Evolutionary conservation across 2,888 invertebrate species (phyloP), one percentile per base, ranked within the genome.

Genomic region (Galerucella nymphaeae): DNA sequence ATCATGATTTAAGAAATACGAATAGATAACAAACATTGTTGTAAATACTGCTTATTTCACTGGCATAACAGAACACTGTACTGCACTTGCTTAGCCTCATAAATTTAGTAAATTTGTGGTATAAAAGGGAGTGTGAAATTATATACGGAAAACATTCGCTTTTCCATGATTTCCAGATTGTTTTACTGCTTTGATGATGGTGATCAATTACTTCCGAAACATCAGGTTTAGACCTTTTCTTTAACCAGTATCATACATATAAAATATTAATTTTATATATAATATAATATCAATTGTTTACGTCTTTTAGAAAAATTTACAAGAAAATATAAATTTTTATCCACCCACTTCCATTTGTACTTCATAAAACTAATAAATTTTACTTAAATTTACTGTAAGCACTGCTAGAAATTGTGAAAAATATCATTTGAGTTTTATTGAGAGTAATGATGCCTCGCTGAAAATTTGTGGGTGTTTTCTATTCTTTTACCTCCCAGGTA

Each of bases 301-400:
- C n/a, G n/a, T n/a, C n/a, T n/a, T n/a, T n/a, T n/a, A n/a, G n/a
- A n/a, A n/a, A n/a, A n/a, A n/a, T n/a, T n/a, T n/a, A n/a, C n/a
- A n/a, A n/a, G n/a, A n/a, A n/a, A n/a, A n/a, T n/a, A n/a, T n/a
- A n/a, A 65, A 64, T 64, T 64, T 45, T 48, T 20, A n/a, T 50
- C n/a, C n/a, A 50, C 18, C 41, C 66, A 66, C 55, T 55, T 66
- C 57, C 41, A 50, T 30, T 50, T 64, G 38, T 66, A 66, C 55
- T 66, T 55, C 41, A 55, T 18, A 55, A 50, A 65, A 66, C 16
- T 57, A 55, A 66, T 66, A 66, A 66, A 66, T 66, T 66, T 66
- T 42, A 55, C 66, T 66, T 66, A 55, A 41, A 64, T 0, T 50
- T 57, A 41, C 41, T 41, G 41, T 41, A 38, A 41, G 16, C 55